Evolutionary conservation across 2,113 vertebrate species (phyloP), one percentile per base, ranked within the genome.

Genomic region (Saccopteryx leptura): DNA sequence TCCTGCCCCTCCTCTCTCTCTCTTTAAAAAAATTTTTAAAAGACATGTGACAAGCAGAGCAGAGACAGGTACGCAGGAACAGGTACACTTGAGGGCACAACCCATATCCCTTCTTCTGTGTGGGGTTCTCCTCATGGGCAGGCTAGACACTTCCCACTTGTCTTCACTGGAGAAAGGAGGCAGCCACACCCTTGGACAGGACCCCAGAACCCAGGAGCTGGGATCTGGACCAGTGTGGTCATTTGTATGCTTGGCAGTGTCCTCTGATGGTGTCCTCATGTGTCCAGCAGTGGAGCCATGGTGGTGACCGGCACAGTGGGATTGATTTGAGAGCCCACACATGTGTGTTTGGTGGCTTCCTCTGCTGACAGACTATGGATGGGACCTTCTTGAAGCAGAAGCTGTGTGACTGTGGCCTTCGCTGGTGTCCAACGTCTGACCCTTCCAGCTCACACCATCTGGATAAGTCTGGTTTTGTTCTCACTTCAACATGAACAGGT

Each of bases 351-450:
- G 15, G 31, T 10, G 6, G 9, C 0, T 4, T 5, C 12, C 84
- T 31, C 24, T 13, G 0, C 10, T 39, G 39, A 39, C 39, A 39
- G 39, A 39, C 39, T 39, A 39, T 39, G 39, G 56, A 58, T 4
- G 0, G 85, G 69, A 5, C 3, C 39, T 1, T 2, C 28, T 0
- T 2, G 2, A 11, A 24, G 18, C 1, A 5, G 12, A 48, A 1
- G 31, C 4, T 39, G 71, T 24, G 48, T 4, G 39, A 14, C 7
- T 0, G 2, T 4, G 9, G 4, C 33, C 15, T 28, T 23, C 9
- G 21, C 19, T 10, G 1, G 63, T 5, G 1, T 1, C 5, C 5
- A 6, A 17, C 0, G 1, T 0, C 56, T 23, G 9, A 28, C 1
- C 14, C 50, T n/a, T 11, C 24, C 24, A 7, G 85, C n/a, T 68